phyloP scores from a whole-genome alignment of 2,888 invertebrate species.

The Tinea semifulvella region DNA sequence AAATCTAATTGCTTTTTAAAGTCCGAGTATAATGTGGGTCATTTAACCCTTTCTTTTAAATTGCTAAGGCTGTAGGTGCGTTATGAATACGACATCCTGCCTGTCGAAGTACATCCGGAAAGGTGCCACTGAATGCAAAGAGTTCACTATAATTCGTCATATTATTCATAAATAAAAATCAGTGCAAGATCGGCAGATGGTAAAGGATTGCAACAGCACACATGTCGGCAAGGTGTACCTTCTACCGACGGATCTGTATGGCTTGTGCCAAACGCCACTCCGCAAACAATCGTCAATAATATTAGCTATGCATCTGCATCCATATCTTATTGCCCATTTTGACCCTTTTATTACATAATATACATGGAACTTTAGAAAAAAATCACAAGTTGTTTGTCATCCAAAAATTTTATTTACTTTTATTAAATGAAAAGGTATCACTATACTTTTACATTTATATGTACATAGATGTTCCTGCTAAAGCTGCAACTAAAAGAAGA shows the following conservation, averaged over 20 bases:
- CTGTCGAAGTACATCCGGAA: slow-evolving; percentile 55
- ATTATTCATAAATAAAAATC: slow-evolving; percentile 64
- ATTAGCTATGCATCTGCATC: slow-evolving; percentile 39
- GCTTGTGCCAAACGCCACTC: slow-evolving; percentile 55
- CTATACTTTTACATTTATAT: too few relatives aligned
- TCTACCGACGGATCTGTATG: slow-evolving; percentile 26
- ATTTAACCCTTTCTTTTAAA: slow-evolving; percentile 5
- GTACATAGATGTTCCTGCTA: too few relatives aligned
- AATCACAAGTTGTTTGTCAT: too few relatives aligned
- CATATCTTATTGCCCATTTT: slow-evolving; percentile 7
- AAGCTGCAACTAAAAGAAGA: not conserved
- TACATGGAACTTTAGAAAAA: too few relatives aligned
- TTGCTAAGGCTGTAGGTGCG: slow-evolving; percentile 9
- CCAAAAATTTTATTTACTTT: too few relatives aligned
- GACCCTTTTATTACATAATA: not conserved
- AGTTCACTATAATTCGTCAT: slow-evolving; percentile 59
- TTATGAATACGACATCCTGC: slow-evolving; percentile 42
- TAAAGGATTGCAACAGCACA: slow-evolving; percentile 55
- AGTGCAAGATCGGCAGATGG: slow-evolving; percentile 58
- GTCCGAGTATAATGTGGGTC: not conserved
- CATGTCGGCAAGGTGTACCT: slow-evolving; percentile 54
- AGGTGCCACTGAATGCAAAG: slow-evolving; percentile 57
- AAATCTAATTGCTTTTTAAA: not conserved
- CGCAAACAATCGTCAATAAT: slow-evolving; percentile 37
- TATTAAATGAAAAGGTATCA: too few relatives aligned